phyloP scores from a whole-genome alignment of 2,797 vertebrate genomes.

The Thaleichthys pacificus region DNA sequence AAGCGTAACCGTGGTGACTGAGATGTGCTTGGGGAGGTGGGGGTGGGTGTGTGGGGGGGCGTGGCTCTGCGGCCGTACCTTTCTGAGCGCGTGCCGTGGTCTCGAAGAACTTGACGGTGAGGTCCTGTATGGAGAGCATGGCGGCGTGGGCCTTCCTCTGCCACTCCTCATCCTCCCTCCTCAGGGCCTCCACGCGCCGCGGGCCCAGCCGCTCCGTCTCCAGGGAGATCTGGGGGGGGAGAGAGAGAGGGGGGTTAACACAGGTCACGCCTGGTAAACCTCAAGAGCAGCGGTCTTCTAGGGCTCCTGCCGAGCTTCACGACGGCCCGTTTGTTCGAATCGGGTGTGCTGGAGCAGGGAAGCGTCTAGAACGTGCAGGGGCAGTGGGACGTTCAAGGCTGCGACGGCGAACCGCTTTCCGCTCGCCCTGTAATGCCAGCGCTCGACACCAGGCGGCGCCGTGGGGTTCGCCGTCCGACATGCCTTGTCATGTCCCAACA shows the following conservation, averaged over 20 bases:
- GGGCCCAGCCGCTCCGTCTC: conserved; percentile 95
- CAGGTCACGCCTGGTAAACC: conserved; percentile 1
- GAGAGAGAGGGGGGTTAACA: background rate
- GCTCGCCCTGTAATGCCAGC: conserved; percentile 21
- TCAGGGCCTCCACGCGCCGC: conserved; percentile 89
- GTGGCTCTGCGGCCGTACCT: conserved; percentile 70
- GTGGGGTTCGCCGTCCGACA: background rate
- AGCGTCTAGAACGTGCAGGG: too few relatives aligned
- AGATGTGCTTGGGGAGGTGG: background rate
- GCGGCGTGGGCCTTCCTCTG: conserved; percentile 92
- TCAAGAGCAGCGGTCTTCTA: too few relatives aligned
- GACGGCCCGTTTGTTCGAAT: too few relatives aligned
- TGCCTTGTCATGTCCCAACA: background rate
- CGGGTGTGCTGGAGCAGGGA: too few relatives aligned
- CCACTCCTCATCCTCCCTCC: conserved; percentile 93
- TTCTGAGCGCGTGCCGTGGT: conserved; percentile 94
- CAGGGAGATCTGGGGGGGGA: conserved; percentile 83
- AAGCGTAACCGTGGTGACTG: too few relatives aligned
- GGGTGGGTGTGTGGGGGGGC: too few relatives aligned
- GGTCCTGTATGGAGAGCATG: conserved; percentile 93
- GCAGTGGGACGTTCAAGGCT: too few relatives aligned
- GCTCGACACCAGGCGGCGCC: conserved; percentile 39
- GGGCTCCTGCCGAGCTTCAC: too few relatives aligned
- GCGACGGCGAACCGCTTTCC: too few relatives aligned
- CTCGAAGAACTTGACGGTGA: conserved; percentile 97